Conservation (phyloP, 2,888 invertebrate species). For the Macrophya annulata region DNA sequence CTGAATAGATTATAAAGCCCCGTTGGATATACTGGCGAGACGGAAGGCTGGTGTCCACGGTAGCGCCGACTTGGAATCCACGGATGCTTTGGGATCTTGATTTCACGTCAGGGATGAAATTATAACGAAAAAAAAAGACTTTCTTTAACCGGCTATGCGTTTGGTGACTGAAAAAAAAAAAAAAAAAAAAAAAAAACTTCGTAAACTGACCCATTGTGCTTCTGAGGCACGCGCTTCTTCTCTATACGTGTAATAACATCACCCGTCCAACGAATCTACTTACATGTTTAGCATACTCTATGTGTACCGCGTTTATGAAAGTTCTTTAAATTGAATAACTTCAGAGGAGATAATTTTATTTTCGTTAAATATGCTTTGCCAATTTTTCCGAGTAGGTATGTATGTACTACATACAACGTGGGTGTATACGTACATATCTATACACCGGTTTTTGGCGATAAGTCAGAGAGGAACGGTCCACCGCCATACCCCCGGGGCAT, state of each 20-base stretch:
- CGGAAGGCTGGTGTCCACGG: slow-evolving; percentile 47
- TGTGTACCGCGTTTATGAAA: not conserved
- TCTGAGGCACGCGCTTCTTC: slow-evolving; percentile 28
- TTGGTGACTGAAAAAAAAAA: slow-evolving; percentile 4
- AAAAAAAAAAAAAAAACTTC: not conserved
- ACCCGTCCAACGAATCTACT: not conserved
- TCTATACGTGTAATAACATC: not conserved
- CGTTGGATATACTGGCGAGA: slow-evolving; percentile 15
- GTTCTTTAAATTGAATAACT: slow-evolving; percentile 16
- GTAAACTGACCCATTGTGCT: slow-evolving; percentile 19
- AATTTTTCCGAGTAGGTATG: not conserved
- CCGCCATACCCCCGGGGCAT: slow-evolving; percentile 72
- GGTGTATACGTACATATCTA: not conserved
- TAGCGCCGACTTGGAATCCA: slow-evolving; percentile 48
- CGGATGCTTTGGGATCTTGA: slow-evolving; percentile 47
- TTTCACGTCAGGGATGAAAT: slow-evolving; percentile 52
- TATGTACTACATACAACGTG: slow-evolving; percentile 3
- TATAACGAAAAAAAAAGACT: slow-evolving; percentile 48
- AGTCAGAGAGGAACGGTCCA: slow-evolving; percentile 63
- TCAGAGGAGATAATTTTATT: slow-evolving; percentile 15
- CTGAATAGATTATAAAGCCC: slow-evolving; percentile 51
- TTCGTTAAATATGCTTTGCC: slow-evolving; percentile 20
- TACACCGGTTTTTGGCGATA: slow-evolving; percentile 1
- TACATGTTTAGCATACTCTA: not conserved
- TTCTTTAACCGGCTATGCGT: not conserved